Conservation (phyloP, 2,888 invertebrate species). For the Chymomyza amoena region DNA sequence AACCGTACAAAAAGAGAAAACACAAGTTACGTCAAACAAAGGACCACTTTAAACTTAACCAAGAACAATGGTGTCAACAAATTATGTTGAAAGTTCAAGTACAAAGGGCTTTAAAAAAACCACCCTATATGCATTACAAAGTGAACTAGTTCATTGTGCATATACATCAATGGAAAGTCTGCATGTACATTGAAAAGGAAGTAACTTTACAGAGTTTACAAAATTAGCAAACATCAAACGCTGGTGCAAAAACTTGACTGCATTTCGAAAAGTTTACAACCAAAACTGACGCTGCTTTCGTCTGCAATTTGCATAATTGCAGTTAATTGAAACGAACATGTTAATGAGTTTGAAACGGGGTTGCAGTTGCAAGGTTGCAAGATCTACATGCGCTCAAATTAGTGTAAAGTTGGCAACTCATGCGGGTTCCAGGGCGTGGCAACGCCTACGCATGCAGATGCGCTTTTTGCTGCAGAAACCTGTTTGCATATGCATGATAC, state of each 20-base stretch:
- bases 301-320: slow-evolving; percentile 47
- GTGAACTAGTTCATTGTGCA: no score
- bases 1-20: no score
- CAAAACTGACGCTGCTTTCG: not conserved
- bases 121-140: no score
- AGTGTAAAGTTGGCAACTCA: not conserved
- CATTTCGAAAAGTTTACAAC: not conserved
- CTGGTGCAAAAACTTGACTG: not conserved
- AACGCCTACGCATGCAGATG: not conserved
- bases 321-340: slow-evolving; percentile 48
- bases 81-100: no score
- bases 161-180: no score
- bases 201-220: not conserved
- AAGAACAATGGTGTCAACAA: no score
- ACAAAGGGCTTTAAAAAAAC: no score
- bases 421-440: not conserved
- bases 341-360: slow-evolving; percentile 35
- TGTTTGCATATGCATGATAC: slow-evolving; percentile 23
- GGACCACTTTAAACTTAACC: no score
- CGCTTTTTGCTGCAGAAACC: slow-evolving; percentile 14
- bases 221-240: not conserved
- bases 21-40: no score
- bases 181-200: not conserved
- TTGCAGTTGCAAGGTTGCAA: slow-evolving; percentile 1
- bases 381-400: slow-evolving; percentile 1